Conservation (phyloP, 2,797 vertebrate genomes). For the Limosa lapponica region DNA sequence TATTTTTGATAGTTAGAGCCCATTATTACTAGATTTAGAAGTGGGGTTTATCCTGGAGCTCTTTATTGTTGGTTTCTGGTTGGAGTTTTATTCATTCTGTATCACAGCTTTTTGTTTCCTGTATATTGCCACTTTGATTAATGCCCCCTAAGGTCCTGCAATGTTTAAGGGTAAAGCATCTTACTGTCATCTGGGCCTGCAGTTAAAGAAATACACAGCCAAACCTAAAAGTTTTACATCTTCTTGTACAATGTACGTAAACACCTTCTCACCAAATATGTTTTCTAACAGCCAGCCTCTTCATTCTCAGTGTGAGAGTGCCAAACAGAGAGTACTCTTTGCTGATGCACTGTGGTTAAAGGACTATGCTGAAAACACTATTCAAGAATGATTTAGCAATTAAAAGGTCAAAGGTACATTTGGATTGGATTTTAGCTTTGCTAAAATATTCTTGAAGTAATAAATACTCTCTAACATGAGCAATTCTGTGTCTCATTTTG, state of each 20-base stretch:
- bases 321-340: background rate
- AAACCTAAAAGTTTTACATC: background rate
- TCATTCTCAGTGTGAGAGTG: background rate
- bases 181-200: background rate
- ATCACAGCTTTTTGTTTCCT: constrained; percentile 4
- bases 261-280: background rate
- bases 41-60: background rate
- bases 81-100: background rate
- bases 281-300: background rate
- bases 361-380: background rate
- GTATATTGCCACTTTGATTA: background rate
- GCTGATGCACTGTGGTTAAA: background rate
- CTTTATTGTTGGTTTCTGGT: background rate
- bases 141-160: background rate
- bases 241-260: background rate
- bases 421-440: background rate
- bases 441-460: background rate
- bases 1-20: background rate
- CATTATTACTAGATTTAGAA: constrained; percentile 6
- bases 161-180: background rate
- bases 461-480: background rate
- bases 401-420: background rate
- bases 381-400: background rate
- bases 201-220: background rate
- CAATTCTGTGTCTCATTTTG: background rate